A percentile compares a stretch with the other conserved stretches of the same genome.
Conservation (phyloP, 92 coral and sea anemone genomes). For the Parazoanthus darwini region DNA sequence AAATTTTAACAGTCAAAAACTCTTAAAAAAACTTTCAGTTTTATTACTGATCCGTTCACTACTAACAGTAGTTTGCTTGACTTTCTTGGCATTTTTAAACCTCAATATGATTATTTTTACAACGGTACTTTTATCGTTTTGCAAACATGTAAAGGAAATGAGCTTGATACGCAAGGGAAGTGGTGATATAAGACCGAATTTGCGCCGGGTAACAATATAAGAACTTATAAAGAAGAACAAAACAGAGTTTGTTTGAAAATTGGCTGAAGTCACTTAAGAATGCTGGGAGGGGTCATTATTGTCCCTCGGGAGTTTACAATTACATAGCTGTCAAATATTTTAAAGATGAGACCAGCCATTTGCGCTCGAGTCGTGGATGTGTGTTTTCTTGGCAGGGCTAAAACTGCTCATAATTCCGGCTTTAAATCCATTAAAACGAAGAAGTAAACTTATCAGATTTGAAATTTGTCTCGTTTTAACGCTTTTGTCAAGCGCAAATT, state of each 20-base stretch:
- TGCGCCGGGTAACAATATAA: not conserved
- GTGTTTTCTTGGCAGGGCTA: slow-evolving; percentile 16
- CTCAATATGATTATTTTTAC: not conserved
- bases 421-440: not conserved
- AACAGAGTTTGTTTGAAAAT: slow-evolving; percentile 36
- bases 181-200: not conserved
- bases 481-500: not conserved
- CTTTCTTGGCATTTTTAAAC: not conserved
- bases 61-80: not conserved
- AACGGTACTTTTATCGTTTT: not conserved
- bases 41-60: not conserved
- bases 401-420: slow-evolving; percentile 2
- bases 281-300: slow-evolving; percentile 61
- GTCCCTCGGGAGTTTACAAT: slow-evolving; percentile 60
- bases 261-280: slow-evolving; percentile 44
- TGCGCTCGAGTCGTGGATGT: not conserved
- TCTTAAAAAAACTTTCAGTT: too few relatives aligned
- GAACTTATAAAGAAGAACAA: slow-evolving; percentile 9
- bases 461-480: slow-evolving; percentile 7
- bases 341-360: slow-evolving; percentile 43
- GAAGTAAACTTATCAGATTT: not conserved
- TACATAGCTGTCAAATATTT: slow-evolving; percentile 62
- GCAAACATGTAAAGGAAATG: not conserved
- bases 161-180: slow-evolving; percentile 20
- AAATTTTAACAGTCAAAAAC: not conserved